Base-by-base conservation (phyloP, 2,888 invertebrate species). In the Melikaiella ostensackeni region DNA sequence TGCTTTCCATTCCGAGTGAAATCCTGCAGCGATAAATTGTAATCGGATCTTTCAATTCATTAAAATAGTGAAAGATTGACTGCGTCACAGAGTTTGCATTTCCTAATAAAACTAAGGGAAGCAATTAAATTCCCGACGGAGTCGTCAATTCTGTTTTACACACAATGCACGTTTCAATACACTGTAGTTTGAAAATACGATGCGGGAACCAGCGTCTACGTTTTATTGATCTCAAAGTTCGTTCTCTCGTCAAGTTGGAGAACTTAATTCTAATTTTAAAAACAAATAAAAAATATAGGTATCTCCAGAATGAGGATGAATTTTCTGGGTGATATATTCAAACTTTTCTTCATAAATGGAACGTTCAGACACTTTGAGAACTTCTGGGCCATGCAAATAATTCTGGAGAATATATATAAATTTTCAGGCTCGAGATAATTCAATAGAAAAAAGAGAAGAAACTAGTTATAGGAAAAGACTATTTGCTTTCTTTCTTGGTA, bases 341-440 rank as follows among this genome's bases (percentile, higher is more conserved):
- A 61, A 61, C 61, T 24, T 61, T 13, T 19, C 30, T 27, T 61
- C 6, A 1, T 11, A 64, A 64, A 21, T 38, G 5, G 16, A 38
- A 35, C 21, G n/a, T 24, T 63, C 21, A 4, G n/a, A 35, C 21
- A 35, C 4, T 63, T 38, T 64, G 24, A 24, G 38, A n/a, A 8
- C 24, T 38, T 21, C 11, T 38, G 35, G 6, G 13, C 13, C 9
- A 27, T 4, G 59, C 59, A 38, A 24, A 64, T 38, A 64, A 38
- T 64, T 64, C 38, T 64, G 38, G 33, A 21, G n/a, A 64, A 64
- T n/a, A 64, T 13, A 38, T 5, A 64, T 64, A 16, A 42, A 66
- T 8, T 70, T 70, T 46, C 46, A 42, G 42, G 24, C 46, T 42
- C 19, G 27, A 70, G n/a, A 46, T 46, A 50, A 50, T 70, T 50